Evolutionary conservation across 2,888 invertebrate species (phyloP).

Genomic region (Eristalis pertinax): DNA sequence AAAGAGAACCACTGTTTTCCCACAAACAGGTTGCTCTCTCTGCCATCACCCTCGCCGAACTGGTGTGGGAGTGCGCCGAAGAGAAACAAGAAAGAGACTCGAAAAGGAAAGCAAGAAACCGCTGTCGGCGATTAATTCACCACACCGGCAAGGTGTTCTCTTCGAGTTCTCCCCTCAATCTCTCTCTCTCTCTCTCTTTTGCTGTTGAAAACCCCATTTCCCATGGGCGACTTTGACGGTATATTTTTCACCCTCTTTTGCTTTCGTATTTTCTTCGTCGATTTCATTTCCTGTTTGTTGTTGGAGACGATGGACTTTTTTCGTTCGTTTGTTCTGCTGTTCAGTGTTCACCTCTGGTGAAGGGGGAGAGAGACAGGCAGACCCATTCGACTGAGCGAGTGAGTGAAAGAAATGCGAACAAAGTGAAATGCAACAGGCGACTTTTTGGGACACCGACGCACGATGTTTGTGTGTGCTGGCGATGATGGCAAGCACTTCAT

Average conservation of each 20-base stretch:
- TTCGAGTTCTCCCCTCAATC: background rate
- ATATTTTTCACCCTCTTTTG: background rate
- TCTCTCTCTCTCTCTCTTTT: background rate
- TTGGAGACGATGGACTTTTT: conserved; percentile 1
- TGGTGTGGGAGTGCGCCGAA: background rate
- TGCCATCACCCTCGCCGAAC: background rate
- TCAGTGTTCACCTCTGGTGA: background rate
- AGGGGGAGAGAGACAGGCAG: background rate
- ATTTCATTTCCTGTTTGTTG: conserved; percentile 51
- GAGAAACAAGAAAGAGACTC: background rate
- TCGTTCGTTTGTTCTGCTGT: background rate
- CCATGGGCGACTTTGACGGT: background rate
- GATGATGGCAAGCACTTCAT: conserved; percentile 7
- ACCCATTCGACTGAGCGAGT: background rate
- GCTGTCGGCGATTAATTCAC: background rate
- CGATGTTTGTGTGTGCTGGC: conserved; percentile 8
- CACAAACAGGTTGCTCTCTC: background rate
- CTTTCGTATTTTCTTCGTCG: conserved; percentile 42
- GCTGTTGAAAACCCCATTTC: background rate
- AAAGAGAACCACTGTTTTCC: background rate
- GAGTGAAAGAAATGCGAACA: conserved; percentile 26
- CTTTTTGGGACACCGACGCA: conserved; percentile 4
- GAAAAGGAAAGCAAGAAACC: background rate
- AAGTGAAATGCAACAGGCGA: conserved; percentile 69
- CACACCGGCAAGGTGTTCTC: background rate